phyloP scores from a whole-genome alignment of 2,797 vertebrate genomes.

The Chrosomus eos region DNA sequence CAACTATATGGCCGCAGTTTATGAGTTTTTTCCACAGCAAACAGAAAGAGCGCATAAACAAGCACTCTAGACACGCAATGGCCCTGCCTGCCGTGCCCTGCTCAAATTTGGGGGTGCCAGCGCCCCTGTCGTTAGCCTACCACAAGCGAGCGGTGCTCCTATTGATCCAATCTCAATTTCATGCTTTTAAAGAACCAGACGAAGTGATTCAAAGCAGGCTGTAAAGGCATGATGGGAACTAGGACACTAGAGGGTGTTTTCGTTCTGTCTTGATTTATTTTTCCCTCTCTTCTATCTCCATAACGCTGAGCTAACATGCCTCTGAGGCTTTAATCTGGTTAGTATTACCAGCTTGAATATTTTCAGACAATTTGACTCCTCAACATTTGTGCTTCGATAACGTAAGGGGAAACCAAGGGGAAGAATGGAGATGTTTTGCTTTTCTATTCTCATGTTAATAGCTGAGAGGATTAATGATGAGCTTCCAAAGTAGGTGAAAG shows the following conservation, averaged over 20 bases:
- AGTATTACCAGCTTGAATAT: constrained; percentile 73
- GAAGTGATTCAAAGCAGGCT: constrained; percentile 66
- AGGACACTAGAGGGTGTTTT: constrained; percentile 63
- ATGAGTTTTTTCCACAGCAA: constrained; percentile 79
- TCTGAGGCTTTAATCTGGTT: constrained; percentile 76
- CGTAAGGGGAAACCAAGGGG: constrained; percentile 54
- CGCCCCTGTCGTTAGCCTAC: constrained; percentile 51
- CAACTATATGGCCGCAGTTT: constrained; percentile 76
- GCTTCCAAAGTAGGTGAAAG: background rate
- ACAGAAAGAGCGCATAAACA: constrained; percentile 75
- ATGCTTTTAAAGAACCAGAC: constrained; percentile 75
- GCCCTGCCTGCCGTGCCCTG: constrained; percentile 75
- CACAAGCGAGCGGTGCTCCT: constrained; percentile 65
- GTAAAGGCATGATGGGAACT: constrained; percentile 25
- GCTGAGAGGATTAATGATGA: background rate
- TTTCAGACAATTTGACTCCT: constrained; percentile 71
- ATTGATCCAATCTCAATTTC: constrained; percentile 78
- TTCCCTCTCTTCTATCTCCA: constrained; percentile 68
- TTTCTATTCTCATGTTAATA: constrained; percentile 26
- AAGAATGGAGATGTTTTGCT: constrained; percentile 36
- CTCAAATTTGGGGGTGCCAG: constrained; percentile 75
- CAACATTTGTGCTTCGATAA: constrained; percentile 63
- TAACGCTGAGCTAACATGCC: constrained; percentile 73
- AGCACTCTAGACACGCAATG: constrained; percentile 78
- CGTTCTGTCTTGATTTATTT: constrained; percentile 64